Base-by-base conservation (phyloP, 2,797 vertebrate species). In the Zalophus californianus region DNA sequence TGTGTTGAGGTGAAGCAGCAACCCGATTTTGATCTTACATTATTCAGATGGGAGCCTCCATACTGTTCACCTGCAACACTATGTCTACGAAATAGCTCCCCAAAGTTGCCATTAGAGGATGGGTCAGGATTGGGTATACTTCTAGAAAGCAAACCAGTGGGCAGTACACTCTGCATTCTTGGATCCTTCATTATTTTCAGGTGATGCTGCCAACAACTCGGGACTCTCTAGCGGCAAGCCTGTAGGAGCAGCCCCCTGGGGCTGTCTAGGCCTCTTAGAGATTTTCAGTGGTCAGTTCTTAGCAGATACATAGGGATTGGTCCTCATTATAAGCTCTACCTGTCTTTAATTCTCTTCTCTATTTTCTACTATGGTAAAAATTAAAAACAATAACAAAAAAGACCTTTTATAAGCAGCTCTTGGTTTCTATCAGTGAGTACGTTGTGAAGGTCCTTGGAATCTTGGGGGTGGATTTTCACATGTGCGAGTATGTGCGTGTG, bases 141-240 rank as follows among this genome's bases (percentile, higher is more conserved):
- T 90, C 94, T 73, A 96, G 80, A 98, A 96, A 80, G 80, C 60
- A 92, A 92, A 95, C 41, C 54, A n/a, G 62, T 27, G 50, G 15
- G 80, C 64, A 93, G 85, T 25, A 21, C 52, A 77, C 4, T 23
- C 86, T 12, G 5, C 6, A 41, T 11, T 75, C 44, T 70, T 79
- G 66, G 38, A 16, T 64, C 16, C 2, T 68, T 94, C n/a, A 54
- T 86, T 58, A 72, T 96, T 85, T 93, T 93, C 48, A 95, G 56
- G 44, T 38, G 83, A 86, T 32, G 64, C 66, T 93, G 88, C 79
- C 56, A 92, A 87, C 54, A 94, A 9, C 52, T 83, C 16, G 23
- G 77, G 41, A 73, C 12, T 56, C 11, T 73, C 80, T 86, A 41
- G 16, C 68, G 83, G 35, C 56, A 29, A 29, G 13, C n/a, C 54